Evolutionary conservation across 2,797 vertebrate species (phyloP), one percentile per base, ranked within the genome.

Genomic region (Phrynocephalus forsythii): DNA sequence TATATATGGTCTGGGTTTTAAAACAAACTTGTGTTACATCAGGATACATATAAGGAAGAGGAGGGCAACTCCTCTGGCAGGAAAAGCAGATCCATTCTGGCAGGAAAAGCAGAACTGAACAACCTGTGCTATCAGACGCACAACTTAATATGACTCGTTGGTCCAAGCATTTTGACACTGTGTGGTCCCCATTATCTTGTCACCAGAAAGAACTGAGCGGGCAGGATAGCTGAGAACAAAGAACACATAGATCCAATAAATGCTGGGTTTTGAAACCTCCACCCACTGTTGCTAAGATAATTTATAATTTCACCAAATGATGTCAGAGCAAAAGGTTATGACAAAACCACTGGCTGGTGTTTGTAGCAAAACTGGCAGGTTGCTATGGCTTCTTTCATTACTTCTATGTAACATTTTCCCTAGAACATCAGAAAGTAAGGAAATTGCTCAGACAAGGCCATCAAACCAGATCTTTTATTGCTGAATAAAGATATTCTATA

Each of bases 311-410:
- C 69, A 80, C 81, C 48, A 71, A 86, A 69, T 84, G 69, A 90
- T 90, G 85, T 84, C 81, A 87, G 82, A 84, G 52, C 75, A 81
- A 86, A 75, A 89, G 88, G 85, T 86, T 78, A 68, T 89, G 88
- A 89, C 76, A 86, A 89, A 86, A 86, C 76, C 48, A 63, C 76
- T 82, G 72, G 68, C 75, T 0, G 60, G 16, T 60, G 79, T 88
- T 82, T 85, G 87, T 44, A 81, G 71, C 69, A 81, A 77, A 81
- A 81, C 30, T 60, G 1, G 0, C 0, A 15, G 52, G 75, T 80
- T 50, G 18, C 22, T 20, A 0, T 30, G 68, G 79, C 11, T 73
- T 24, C n/a, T 30, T n/a, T 1, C 8, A 16, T 81, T 2, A 38
- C 52, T 83, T 71, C 80, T 44, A 56, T 28, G n/a, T n/a, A 87